Conservation (phyloP, 2,888 invertebrate genomes). For the Caenorhabditis sulstoni region DNA sequence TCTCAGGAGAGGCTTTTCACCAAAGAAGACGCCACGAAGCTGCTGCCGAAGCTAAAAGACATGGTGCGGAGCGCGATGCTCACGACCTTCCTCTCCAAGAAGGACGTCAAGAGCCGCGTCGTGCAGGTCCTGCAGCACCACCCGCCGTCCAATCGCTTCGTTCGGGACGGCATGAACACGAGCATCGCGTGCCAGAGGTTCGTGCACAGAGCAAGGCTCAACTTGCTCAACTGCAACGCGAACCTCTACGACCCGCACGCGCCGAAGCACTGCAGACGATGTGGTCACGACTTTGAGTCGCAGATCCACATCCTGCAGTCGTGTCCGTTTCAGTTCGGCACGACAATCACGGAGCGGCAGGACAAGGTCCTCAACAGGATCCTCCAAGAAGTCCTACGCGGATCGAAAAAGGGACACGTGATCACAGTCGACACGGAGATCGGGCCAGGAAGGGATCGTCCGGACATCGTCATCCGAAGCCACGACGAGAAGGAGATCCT, state of each 20-base stretch:
- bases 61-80: no score
- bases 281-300: background rate
- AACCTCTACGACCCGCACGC: background rate
- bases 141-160: slow-evolving; percentile 3
- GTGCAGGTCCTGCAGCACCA: slow-evolving; percentile 3
- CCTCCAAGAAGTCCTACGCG: background rate
- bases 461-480: no score
- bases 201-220: slow-evolving; percentile 18
- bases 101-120: background rate
- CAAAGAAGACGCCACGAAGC: no score
- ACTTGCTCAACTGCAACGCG: slow-evolving; percentile 7
- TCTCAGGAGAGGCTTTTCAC: no score
- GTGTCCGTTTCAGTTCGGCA: background rate
- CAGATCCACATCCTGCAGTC: slow-evolving; percentile 9
- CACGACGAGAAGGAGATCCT: no score
- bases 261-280: slow-evolving; percentile 11
- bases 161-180: background rate
- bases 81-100: no score
- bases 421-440: slow-evolving; percentile 10
- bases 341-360: background rate
- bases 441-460: no score
- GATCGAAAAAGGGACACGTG: background rate
- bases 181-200: slow-evolving; percentile 21
- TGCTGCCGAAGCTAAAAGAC: no score
- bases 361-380: background rate